Evolutionary conservation across 1,140 invertebrate genomes (phyloP), one percentile per base, ranked within the genome.

Genomic region (Pygmarrhopalites habei): DNA sequence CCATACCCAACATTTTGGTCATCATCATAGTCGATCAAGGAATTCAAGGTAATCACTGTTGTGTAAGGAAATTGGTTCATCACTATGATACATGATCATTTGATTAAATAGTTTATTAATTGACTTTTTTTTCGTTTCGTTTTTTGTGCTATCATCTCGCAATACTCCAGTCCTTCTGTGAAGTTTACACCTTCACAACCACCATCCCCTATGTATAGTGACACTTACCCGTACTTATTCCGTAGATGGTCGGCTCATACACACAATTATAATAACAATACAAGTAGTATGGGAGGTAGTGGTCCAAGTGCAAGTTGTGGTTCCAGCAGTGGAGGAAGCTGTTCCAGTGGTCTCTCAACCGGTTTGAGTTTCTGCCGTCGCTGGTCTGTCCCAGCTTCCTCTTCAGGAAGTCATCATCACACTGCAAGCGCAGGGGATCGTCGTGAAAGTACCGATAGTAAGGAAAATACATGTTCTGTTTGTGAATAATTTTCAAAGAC

Each of bases 241-340:
- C 62, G 68, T 10, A n/a, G 68, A n/a, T 70, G 68, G 68, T 70
- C 68, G 28, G 68, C 68, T n/a, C 63, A 67, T 26, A 70, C 65
- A n/a, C 62, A 70, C 35, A 66, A 63, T 26, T 68, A 52, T 39
- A n/a, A n/a, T n/a, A 46, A 58, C 21, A 58, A 55, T 67, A 44
- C 35, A 12, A 35, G 28, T 14, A 58, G 64, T 23, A 61, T 61
- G 41, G 52, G n/a, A n/a, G n/a, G 58, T 28, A 64, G 60, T 58
- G 58, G 56, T 3, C 56, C 60, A 5, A 58, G 57, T 59, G 26
- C 53, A 14, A 52, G 25, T 19, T 30, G 62, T 28, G 58, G 46
- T 51, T 23, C 29, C 26, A 28, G 17, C 21, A 26, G 51, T 28
- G 43, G n/a, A 1, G 32, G 56, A 1, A 58, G 55, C 39, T 57